Conservation (phyloP, 2,797 vertebrate genomes). For the Trachurus trachurus region DNA sequence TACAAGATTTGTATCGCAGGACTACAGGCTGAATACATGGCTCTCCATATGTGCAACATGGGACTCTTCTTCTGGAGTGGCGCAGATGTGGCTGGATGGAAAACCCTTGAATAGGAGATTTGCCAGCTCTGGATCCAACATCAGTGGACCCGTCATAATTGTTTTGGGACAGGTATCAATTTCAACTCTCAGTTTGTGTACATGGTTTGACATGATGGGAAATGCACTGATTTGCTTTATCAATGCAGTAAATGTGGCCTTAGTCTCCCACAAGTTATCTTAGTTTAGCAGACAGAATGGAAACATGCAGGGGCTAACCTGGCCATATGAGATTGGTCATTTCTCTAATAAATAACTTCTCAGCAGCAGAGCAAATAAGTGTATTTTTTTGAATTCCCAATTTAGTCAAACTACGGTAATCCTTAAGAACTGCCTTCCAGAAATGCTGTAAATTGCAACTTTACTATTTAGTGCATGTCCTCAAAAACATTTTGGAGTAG, state of each 20-base stretch:
- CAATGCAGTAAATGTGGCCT: neutral
- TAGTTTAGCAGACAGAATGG: neutral
- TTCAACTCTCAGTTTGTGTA: neutral
- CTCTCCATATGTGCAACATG: conserved; percentile 75
- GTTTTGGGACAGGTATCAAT: conserved; percentile 63
- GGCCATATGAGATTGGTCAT: too few relatives aligned
- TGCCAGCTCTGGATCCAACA: conserved; percentile 32
- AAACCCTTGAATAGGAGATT: conserved; percentile 69
- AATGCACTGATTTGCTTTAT: too few relatives aligned
- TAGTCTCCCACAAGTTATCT: neutral
- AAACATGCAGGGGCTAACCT: too few relatives aligned
- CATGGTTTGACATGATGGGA: neutral
- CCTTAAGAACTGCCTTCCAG: neutral
- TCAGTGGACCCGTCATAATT: conserved; percentile 18
- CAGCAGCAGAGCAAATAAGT: neutral
- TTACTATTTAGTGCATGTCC: neutral
- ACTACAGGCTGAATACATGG: conserved; percentile 41
- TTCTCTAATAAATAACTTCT: neutral
- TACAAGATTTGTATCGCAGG: fast-evolving
- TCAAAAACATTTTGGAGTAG: too few relatives aligned
- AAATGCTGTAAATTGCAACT: neutral
- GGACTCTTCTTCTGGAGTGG: conserved; percentile 55
- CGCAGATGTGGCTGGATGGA: conserved; percentile 71
- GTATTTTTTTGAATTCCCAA: too few relatives aligned
- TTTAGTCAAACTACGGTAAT: neutral